Conservation (phyloP, 2,113 vertebrate genomes). For the Eptesicus fuscus region DNA sequence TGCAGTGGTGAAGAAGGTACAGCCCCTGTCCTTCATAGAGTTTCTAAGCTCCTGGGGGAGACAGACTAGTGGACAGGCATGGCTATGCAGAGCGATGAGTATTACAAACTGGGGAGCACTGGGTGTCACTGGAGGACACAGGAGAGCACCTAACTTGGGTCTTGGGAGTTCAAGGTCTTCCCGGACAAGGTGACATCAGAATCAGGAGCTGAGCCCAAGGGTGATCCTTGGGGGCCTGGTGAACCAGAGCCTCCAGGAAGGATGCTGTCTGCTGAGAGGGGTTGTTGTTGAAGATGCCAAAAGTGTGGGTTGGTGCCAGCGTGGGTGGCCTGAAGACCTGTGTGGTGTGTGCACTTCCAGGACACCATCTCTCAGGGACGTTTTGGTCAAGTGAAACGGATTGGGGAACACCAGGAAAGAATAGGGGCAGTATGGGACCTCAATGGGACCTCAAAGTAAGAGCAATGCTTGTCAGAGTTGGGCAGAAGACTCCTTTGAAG, state of each 20-base stretch:
- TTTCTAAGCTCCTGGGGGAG: not conserved
- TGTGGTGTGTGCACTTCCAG: too few relatives aligned
- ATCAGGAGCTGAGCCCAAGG: not conserved
- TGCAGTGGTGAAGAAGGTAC: not conserved
- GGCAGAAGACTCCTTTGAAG: not conserved
- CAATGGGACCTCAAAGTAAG: not conserved
- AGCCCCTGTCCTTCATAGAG: too few relatives aligned
- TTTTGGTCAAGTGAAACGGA: not conserved
- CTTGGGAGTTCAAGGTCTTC: not conserved
- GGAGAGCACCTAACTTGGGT: not conserved
- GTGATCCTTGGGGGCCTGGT: not conserved
- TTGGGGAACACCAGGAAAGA: not conserved
- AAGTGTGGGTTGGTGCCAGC: not conserved
- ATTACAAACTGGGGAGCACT: not conserved
- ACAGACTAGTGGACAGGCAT: not conserved
- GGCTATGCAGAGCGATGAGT: too few relatives aligned
- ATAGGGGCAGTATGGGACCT: not conserved
- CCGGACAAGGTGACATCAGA: not conserved
- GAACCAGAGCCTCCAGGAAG: not conserved
- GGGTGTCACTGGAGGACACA: not conserved
- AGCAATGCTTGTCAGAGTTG: not conserved
- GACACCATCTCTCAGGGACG: not conserved
- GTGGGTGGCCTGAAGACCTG: not conserved
- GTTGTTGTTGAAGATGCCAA: not conserved
- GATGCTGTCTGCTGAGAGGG: not conserved